Evolutionary conservation across 2,888 invertebrate species (phyloP).

Genomic region (Eueremaeus valkanovi): DNA sequence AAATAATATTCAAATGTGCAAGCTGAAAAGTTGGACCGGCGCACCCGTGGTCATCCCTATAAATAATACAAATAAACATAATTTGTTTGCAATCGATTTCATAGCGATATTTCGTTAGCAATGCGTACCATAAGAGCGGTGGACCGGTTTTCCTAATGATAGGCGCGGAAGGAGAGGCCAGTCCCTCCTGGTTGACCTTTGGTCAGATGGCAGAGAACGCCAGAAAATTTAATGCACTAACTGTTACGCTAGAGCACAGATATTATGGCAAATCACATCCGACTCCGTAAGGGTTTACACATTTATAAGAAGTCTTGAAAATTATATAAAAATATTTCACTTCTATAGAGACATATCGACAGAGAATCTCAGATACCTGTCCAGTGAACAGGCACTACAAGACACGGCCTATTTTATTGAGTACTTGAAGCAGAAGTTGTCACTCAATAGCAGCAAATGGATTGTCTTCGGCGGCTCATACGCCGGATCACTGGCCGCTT

Average conservation of each 20-base stretch:
- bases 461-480: conserved; percentile 93
- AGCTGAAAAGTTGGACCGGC: too few relatives aligned
- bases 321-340: background rate
- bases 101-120: conserved; percentile 76
- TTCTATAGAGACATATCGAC: conserved; percentile 68
- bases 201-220: conserved; percentile 78
- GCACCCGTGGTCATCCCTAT: too few relatives aligned
- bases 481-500: conserved; percentile 86
- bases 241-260: conserved; percentile 84
- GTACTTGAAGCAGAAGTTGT: conserved; percentile 64
- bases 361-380: conserved; percentile 73
- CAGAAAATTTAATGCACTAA: conserved; percentile 70
- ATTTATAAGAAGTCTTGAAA: too few relatives aligned
- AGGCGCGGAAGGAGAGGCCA: conserved; percentile 84
- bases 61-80: background rate
- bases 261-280: conserved; percentile 91
- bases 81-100: conserved; percentile 30
- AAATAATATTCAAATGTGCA: too few relatives aligned
- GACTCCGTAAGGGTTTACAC: conserved; percentile 62
- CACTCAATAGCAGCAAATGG: conserved; percentile 69
- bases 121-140: conserved; percentile 64
- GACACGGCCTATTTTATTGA: conserved; percentile 80
- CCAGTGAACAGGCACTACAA: conserved; percentile 60
- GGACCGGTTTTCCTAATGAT: conserved; percentile 92
- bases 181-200: conserved; percentile 76